Percentiles rank a stretch among this genome's conserved stretches.
Evolutionary conservation across 2,113 vertebrate genomes (phyloP).

Genomic region (Triplophysa rosa): DNA sequence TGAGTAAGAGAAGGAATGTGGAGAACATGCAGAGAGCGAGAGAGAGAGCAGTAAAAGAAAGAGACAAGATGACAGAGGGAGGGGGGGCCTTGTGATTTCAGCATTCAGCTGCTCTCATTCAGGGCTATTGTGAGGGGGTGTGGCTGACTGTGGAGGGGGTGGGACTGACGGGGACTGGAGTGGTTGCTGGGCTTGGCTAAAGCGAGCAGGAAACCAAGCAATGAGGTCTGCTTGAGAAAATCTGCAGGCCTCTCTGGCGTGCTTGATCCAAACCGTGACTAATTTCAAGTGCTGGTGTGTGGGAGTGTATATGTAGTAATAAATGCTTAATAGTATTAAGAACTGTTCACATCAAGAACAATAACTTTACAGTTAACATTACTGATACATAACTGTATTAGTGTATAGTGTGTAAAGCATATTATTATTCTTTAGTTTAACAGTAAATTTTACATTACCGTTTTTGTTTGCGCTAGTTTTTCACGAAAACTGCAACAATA

Average conservation of each 20-base stretch:
- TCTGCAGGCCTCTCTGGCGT: constrained; percentile 1
- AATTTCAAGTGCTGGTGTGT: background rate
- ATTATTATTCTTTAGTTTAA: no score
- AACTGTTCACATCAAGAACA: no score
- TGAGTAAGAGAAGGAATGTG: background rate
- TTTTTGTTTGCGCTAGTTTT: no score
- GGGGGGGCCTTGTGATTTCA: constrained; percentile 62
- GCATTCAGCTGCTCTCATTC: constrained; percentile 68
- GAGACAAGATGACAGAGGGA: constrained; percentile 37
- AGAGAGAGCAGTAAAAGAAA: constrained; percentile 37
- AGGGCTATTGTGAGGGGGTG: constrained; percentile 50
- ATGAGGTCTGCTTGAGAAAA: constrained; percentile 29
- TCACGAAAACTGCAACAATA: no score
- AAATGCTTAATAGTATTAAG: no score
- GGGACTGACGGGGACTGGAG: constrained; percentile 17
- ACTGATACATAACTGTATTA: no score
- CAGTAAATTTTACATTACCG: no score
- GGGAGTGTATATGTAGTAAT: constrained; percentile 10
- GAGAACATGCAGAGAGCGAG: background rate
- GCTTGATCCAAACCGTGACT: background rate
- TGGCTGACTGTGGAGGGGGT: background rate
- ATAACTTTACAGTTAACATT: no score
- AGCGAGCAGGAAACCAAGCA: constrained; percentile 30
- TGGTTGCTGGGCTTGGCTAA: constrained; percentile 26
- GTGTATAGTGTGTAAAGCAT: no score